Percentiles rank a stretch among this genome's conserved stretches.
These are phyloP conservation scores for Copsychus sechellarum DNA, from an alignment of 2,113 vertebrate species.

Conservation along the genomic window DNA sequence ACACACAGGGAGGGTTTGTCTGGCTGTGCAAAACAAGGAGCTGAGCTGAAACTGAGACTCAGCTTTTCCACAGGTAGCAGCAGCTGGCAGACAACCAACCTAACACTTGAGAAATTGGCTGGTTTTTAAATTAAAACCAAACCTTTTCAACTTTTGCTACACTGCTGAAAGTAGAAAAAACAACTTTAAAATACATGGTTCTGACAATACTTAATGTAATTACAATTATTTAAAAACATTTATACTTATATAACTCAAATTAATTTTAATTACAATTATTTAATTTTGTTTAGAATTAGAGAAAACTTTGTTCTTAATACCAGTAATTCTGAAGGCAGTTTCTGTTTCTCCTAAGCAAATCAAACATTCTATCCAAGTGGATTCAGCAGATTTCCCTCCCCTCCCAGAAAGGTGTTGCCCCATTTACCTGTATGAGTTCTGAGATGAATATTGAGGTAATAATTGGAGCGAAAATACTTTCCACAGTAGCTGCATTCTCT, in stretches of 20 bases:
- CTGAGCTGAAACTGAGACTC: not conserved
- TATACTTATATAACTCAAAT: not conserved
- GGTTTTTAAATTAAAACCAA: not conserved
- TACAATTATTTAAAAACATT: not conserved
- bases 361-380: no score
- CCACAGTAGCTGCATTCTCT: slow-evolving; percentile 93
- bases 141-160: not conserved
- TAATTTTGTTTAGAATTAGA: not conserved
- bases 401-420: not conserved
- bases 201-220: not conserved
- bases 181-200: not conserved
- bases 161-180: not conserved
- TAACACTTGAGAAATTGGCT: not conserved
- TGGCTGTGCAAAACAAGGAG: not conserved
- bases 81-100: not conserved
- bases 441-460: slow-evolving; percentile 99
- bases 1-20: not conserved
- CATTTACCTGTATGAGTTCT: slow-evolving; percentile 95
- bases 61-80: not conserved
- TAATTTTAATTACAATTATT: not conserved
- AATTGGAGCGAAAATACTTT: slow-evolving; percentile 95
- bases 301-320: not conserved
- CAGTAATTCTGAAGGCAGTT: not conserved
- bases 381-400: not conserved
- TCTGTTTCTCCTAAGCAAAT: not conserved